Evolutionary conservation across 2,113 vertebrate species (phyloP).

Genomic region (Oxygymnocypris stewartii): DNA sequence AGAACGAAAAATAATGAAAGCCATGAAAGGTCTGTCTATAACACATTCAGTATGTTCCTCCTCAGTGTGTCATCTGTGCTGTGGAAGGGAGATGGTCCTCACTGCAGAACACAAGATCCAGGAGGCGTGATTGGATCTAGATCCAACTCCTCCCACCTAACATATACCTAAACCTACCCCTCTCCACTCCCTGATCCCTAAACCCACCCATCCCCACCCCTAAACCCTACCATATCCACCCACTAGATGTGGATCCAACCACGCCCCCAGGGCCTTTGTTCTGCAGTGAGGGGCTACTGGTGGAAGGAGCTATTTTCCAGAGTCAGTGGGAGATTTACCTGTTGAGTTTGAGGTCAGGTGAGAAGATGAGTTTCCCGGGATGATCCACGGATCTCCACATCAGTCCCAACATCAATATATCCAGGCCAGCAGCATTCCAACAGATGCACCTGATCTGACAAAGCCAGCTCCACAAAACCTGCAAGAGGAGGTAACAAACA

Average conservation of each 20-base stretch:
- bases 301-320: neutral
- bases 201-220: too few species aligned
- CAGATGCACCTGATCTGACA: slow-evolving; percentile 91
- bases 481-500: neutral
- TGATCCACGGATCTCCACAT: slow-evolving; percentile 97
- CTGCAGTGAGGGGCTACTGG: too few species aligned
- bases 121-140: too few species aligned
- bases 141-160: too few species aligned
- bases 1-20: too few species aligned
- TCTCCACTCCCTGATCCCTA: too few species aligned
- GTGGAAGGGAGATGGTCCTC: neutral
- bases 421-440: slow-evolving; percentile 97
- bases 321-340: slow-evolving; percentile 71
- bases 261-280: too few species aligned
- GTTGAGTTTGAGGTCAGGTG: slow-evolving; percentile 90
- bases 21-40: neutral
- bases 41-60: neutral
- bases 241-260: too few species aligned
- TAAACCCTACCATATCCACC: too few species aligned
- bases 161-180: too few species aligned
- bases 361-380: slow-evolving; percentile 95
- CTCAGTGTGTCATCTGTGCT: neutral
- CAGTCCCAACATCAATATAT: slow-evolving; percentile 95
- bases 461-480: slow-evolving; percentile 92
- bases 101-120: too few species aligned